Evolutionary conservation across 2,113 vertebrate genomes (phyloP), one percentile per base, ranked within the genome.

Genomic region (Abramis brama): DNA sequence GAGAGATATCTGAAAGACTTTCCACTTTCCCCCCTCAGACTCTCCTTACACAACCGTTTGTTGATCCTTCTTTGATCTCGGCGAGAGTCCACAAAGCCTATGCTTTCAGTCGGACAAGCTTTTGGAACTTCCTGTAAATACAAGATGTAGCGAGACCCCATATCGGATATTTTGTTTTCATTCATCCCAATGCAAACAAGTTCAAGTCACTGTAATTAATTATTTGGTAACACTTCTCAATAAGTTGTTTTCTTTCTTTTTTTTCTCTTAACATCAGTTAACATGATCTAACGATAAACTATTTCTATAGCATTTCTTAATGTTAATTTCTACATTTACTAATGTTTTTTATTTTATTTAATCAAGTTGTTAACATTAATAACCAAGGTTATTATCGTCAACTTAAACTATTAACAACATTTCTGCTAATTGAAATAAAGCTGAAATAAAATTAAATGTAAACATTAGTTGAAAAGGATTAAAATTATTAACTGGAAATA

Each of bases 51-150:
- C 55, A 74, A 73, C 73, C 83, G 84, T 88, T 88, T 86, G 87
- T 86, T 86, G 71, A 82, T 88, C 84, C 74, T 62, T 25, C 33
- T 88, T 88, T 88, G 79, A 88, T 88, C 87, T 88, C 87, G 1
- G 73, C 25, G 62, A 85, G 87, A 85, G 64, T 70, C 79, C 39
- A 15, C 45, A 85, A 88, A 88, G 71, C 79, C 79, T 70, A 77
- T 86, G 74, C 77, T 75, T 86, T 74, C 45, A 77, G n/a, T 75
- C 30, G 15, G 57, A 87, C n/a, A 47, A 33, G 47, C 50, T 87
- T 87, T 71, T 64, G 74, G 52, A 84, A 74, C 45, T 76, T 87
- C 86, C 82, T 83, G 82, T 83, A 57, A 83, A 83, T 70, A 66
- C 47, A 52, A 68, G 70, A 52, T 30, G 27, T 57, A 57, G 25